Base-by-base conservation (phyloP, 2,888 invertebrate species). In the Zeuzera pyrina region DNA sequence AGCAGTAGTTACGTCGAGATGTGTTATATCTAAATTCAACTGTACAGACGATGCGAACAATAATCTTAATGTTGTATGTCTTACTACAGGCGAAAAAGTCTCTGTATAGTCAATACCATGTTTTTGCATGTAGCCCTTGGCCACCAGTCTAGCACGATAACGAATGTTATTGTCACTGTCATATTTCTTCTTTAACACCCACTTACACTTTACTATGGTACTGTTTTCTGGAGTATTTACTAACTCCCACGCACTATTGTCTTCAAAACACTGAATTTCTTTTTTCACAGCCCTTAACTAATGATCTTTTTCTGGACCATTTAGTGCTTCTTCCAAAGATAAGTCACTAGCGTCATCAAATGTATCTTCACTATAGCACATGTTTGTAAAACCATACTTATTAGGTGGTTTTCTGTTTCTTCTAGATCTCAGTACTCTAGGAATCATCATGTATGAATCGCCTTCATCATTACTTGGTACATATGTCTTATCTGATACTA, bases 1-100 rank as follows among this genome's bases (percentile, higher is more conserved):
- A 10, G 40, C 40, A 10, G 40, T 42, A 25, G 26, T 40, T 5
- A 42, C 42, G 36, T 42, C 33, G 8, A 40, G 25, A 25, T 35
- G 36, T 11, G 31, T 37, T 11, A 29, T 33, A 22, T 34, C 19
- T 8, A 36, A 13, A 11, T 26, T 19, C 3, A 26, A 12, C 13
- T 31, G 22, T 6, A 35, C 35, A 24, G 21, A 10, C 7, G 36
- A 16, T 13, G 36, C 34, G 33, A 37, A 40, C 8, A 39, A 21
- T 12, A 39, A 12, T 19, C 34, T 29, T 3, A 40, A 16, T 7
- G 36, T 39, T 30, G 15, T 19, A 13, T 15, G 24, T 28, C 30
- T 21, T 26, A 27, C 27, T 32, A 12, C 15, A 3, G 25, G 26
- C 28, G 3, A 22, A 22, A 11, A n/a, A n/a, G n/a, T n/a, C n/a